phyloP scores from a whole-genome alignment of 1,140 invertebrate species.

The Drosophila punjabiensis region DNA sequence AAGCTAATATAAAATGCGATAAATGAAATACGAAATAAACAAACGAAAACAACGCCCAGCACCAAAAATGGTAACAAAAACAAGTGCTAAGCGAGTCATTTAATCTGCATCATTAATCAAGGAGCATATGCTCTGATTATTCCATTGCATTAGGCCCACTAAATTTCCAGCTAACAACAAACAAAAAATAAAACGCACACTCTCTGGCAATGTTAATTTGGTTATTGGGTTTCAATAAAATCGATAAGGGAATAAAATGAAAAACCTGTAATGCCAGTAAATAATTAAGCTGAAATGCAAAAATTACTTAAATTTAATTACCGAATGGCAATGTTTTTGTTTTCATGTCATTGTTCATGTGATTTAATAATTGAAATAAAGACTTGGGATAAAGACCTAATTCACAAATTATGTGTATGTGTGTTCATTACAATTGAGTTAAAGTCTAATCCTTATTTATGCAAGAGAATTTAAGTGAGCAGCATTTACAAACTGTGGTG shows the following conservation, averaged over 20 bases:
- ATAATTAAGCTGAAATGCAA: slow-evolving; percentile 45
- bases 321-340: slow-evolving; percentile 9
- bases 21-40: slow-evolving; percentile 39
- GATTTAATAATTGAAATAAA: slow-evolving; percentile 36
- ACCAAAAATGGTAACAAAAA: slow-evolving; percentile 35
- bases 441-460: slow-evolving; percentile 1
- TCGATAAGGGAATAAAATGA: slow-evolving; percentile 53
- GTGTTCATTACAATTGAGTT: neutral
- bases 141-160: slow-evolving; percentile 50
- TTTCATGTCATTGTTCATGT: slow-evolving; percentile 21
- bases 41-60: slow-evolving; percentile 19
- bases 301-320: slow-evolving; percentile 60
- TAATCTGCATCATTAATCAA: slow-evolving; percentile 79
- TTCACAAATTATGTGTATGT: neutral
- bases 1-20: slow-evolving; percentile 51
- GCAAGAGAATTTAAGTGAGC: neutral
- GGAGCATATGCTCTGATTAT: slow-evolving; percentile 63
- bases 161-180: slow-evolving; percentile 32
- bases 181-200: slow-evolving; percentile 13
- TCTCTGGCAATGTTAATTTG: slow-evolving; percentile 43
- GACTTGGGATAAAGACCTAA: neutral
- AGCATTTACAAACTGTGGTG: neutral
- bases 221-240: slow-evolving; percentile 44
- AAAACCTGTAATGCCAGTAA: slow-evolving; percentile 59
- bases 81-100: slow-evolving; percentile 48